Evolutionary conservation across 2,797 vertebrate species (phyloP).

Genomic region (Oreochromis grahami): DNA sequence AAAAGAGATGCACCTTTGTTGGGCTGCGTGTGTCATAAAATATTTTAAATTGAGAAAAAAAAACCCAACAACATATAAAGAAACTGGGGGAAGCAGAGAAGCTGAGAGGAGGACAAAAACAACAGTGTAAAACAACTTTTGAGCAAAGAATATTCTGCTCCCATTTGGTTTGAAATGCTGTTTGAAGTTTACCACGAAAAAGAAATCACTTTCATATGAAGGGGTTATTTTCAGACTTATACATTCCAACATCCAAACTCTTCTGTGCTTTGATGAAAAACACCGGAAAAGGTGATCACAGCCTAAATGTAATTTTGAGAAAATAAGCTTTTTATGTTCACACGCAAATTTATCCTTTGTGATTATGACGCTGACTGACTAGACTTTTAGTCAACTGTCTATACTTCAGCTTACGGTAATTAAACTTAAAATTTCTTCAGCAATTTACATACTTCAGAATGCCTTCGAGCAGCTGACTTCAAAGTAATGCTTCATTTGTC

Average conservation of each 20-base stretch:
- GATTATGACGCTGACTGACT: not conserved
- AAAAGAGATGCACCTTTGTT: slow-evolving; percentile 15
- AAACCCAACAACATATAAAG: not conserved
- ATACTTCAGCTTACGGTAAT: slow-evolving; percentile 25
- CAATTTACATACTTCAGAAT: slow-evolving; percentile 14
- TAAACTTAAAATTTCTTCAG: slow-evolving; percentile 5
- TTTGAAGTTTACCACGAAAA: slow-evolving; percentile 61
- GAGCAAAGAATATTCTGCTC: slow-evolving; percentile 28
- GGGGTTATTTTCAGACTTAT: slow-evolving; percentile 38
- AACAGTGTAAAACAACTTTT: slow-evolving; percentile 46
- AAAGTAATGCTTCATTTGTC: slow-evolving; percentile 29
- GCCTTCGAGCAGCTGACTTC: slow-evolving; percentile 30
- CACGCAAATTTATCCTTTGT: not conserved
- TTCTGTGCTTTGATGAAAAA: slow-evolving; percentile 49
- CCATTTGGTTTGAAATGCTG: slow-evolving; percentile 47
- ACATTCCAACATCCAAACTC: slow-evolving; percentile 27
- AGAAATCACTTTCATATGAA: slow-evolving; percentile 38
- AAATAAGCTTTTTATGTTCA: not conserved
- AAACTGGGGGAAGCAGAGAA: not conserved
- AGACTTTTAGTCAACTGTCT: not conserved
- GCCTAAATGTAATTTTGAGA: not conserved
- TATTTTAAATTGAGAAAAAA: not conserved
- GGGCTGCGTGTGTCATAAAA: slow-evolving; percentile 1
- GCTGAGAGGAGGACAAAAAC: slow-evolving; percentile 37
- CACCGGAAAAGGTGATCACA: slow-evolving; percentile 18